Conservation (phyloP, 2,888 invertebrate species). For the Macrophya annulata region DNA sequence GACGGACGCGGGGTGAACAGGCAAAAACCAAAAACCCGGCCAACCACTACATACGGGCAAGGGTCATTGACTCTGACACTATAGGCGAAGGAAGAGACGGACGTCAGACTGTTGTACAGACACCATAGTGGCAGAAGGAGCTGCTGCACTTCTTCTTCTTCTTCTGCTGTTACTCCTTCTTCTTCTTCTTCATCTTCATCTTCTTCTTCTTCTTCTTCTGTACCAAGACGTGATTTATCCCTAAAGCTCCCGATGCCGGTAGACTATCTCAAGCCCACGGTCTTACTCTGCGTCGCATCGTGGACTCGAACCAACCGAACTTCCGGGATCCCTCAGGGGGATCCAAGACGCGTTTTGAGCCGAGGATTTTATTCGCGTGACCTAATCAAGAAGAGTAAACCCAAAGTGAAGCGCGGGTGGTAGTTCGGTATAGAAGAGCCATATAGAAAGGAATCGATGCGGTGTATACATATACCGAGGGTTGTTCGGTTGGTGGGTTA, state of each 20-base stretch:
- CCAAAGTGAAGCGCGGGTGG: slow-evolving; percentile 69
- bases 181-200: neutral
- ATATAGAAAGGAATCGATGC: slow-evolving; percentile 40
- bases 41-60: slow-evolving; percentile 70
- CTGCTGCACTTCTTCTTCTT: neutral
- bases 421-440: slow-evolving; percentile 7
- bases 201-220: slow-evolving; percentile 12
- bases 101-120: slow-evolving; percentile 18
- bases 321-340: slow-evolving; percentile 24
- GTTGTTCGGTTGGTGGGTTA: neutral
- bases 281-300: slow-evolving; percentile 41
- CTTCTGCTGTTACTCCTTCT: slow-evolving; percentile 12
- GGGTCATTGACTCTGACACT: slow-evolving; percentile 76
- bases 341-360: slow-evolving; percentile 53
- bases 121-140: slow-evolving; percentile 7
- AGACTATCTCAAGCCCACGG: slow-evolving; percentile 52
- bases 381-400: slow-evolving; percentile 79
- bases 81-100: slow-evolving; percentile 61
- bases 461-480: slow-evolving; percentile 27
- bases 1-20: slow-evolving; percentile 57
- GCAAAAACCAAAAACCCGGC: slow-evolving; percentile 75
- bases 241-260: slow-evolving; percentile 61
- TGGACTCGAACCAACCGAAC: slow-evolving; percentile 45
- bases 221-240: slow-evolving; percentile 71
- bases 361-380: slow-evolving; percentile 71